phyloP scores from a whole-genome alignment of 2,797 vertebrate genomes.

The Dendrocincla tyrannina region DNA sequence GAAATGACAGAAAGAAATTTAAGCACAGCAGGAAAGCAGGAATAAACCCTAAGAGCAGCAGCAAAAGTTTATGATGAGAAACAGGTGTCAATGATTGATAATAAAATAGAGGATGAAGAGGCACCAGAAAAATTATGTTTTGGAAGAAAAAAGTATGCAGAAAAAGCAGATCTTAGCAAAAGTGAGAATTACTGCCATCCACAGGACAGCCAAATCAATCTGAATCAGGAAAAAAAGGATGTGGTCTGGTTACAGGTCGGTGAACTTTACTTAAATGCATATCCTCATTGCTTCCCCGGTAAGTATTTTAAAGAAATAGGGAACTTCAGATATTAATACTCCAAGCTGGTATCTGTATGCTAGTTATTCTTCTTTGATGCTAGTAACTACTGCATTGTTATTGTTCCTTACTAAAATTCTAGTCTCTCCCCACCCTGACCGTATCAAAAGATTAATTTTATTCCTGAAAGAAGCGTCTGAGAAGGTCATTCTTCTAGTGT shows the following conservation, averaged over 20 bases:
- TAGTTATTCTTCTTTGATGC: neutral
- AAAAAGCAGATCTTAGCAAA: neutral
- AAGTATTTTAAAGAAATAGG: neutral
- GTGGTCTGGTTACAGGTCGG: neutral
- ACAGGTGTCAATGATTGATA: neutral
- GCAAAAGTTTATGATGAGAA: neutral
- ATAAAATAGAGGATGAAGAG: neutral
- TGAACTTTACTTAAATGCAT: neutral
- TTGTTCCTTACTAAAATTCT: neutral
- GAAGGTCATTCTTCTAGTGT: neutral
- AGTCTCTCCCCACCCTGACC: neutral
- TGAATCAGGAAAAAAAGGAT: neutral
- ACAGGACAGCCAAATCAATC: neutral
- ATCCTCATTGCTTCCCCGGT: neutral
- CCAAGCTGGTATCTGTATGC: neutral
- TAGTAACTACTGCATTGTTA: neutral
- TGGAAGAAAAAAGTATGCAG: neutral
- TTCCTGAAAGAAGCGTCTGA: neutral
- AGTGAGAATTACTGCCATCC: neutral
- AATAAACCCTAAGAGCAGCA: neutral
- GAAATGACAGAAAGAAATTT: neutral
- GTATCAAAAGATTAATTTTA: neutral
- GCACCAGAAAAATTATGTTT: neutral
- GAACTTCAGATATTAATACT: neutral
- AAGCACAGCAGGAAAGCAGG: neutral